A percentile compares a stretch with the other conserved stretches of the same genome.
phyloP scores from a whole-genome alignment of 2,113 vertebrate species.

The Crocuta crocuta region DNA sequence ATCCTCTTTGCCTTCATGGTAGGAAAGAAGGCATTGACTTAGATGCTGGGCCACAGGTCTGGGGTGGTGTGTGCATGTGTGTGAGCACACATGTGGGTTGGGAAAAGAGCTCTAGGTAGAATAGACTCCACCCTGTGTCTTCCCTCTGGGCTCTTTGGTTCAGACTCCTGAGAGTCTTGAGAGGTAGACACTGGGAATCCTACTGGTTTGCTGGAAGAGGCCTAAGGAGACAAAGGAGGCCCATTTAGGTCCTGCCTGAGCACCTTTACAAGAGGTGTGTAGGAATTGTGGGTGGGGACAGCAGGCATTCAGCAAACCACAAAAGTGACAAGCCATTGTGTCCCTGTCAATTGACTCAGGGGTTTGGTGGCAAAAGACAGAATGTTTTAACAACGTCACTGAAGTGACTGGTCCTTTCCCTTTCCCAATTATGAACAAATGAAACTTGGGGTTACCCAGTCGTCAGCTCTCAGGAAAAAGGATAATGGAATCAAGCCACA shows the following conservation, averaged over 20 bases:
- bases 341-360: not conserved
- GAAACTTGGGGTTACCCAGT: not conserved
- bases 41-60: not conserved
- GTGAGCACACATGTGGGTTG: no score
- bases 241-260: not conserved
- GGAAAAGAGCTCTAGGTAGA: not conserved
- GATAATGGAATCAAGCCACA: not conserved
- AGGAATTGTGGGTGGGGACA: not conserved
- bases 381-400: not conserved
- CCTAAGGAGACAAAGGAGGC: not conserved
- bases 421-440: not conserved
- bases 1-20: conserved; percentile 72
- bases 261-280: not conserved
- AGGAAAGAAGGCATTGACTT: not conserved
- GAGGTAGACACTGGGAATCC: not conserved
- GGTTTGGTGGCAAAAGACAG: not conserved
- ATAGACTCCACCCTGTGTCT: not conserved
- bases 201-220: not conserved
- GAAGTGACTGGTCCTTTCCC: not conserved
- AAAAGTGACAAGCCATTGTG: not conserved
- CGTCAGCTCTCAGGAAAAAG: not conserved
- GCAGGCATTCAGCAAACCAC: not conserved
- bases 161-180: not conserved
- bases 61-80: not conserved
- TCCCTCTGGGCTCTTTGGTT: not conserved